Evolutionary conservation across 2,113 vertebrate genomes (phyloP).

Genomic region (rabbit (Oryctolagus cuniculus)): mOryCun1.1 NC_091432.1:183185001-183185500

Average conservation of each 20-base stretch:
- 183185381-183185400: conserved; percentile 50
- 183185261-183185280: background rate
- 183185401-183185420: conserved; percentile 40
- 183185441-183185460: conserved; percentile 53
- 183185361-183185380: conserved; percentile 28
- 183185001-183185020: background rate
- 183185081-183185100: background rate
- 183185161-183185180: background rate
- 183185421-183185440: conserved; percentile 38
- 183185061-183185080: background rate
- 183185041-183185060: background rate
- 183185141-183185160: background rate
- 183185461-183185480: conserved; percentile 58
- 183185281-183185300: background rate
- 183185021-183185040: background rate
- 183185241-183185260: background rate
- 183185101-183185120: background rate
- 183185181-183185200: background rate
- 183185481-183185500: background rate
- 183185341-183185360: conserved; percentile 40
- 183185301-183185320: background rate
- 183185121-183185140: background rate
- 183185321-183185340: background rate
- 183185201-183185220: background rate
- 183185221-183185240: background rate